A percentile compares a stretch with the other conserved stretches of the same genome.
Conservation (phyloP, 30 jellyfish, hydroid and myxozoan genomes). For the Phacellophora camtschatica region DNA sequence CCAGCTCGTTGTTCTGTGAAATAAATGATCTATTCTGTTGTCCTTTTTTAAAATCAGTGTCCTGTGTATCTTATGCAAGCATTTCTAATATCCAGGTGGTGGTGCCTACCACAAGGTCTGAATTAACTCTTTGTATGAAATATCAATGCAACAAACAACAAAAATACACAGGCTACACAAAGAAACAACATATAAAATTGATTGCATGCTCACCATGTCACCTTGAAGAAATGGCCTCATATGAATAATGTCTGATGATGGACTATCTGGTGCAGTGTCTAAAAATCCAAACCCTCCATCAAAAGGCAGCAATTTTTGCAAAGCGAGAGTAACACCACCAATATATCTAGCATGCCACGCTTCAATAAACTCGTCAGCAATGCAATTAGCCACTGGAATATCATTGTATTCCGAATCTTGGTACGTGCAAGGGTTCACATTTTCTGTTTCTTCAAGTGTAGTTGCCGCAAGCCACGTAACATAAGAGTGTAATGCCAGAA, state of each 20-base stretch:
- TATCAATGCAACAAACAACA: no score
- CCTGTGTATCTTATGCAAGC: no score
- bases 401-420: slow-evolving; percentile 13
- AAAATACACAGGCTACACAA: no score
- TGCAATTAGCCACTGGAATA: slow-evolving; percentile 20
- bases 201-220: slow-evolving; percentile 85
- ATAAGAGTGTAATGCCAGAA: slow-evolving; percentile 74
- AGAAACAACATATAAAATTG: no score
- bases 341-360: slow-evolving; percentile 92
- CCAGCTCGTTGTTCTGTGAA: no score
- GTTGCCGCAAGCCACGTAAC: slow-evolving; percentile 83
- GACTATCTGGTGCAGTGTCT: slow-evolving; percentile 90
- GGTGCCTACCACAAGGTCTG: no score
- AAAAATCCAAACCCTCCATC: slow-evolving; percentile 89
- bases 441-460: not conserved
- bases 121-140: no score
- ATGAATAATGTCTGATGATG: slow-evolving; percentile 61
- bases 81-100: no score
- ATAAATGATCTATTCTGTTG: no score
- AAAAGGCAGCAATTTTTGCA: slow-evolving; percentile 82
- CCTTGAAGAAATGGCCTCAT: slow-evolving; percentile 70
- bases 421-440: not conserved
- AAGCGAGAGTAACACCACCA: slow-evolving; percentile 92
- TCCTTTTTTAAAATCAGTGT: no score
- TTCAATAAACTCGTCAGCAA: slow-evolving; percentile 80